Evolutionary conservation across 2,888 invertebrate genomes (phyloP).

Genomic region (Vesta saturnalis): DNA sequence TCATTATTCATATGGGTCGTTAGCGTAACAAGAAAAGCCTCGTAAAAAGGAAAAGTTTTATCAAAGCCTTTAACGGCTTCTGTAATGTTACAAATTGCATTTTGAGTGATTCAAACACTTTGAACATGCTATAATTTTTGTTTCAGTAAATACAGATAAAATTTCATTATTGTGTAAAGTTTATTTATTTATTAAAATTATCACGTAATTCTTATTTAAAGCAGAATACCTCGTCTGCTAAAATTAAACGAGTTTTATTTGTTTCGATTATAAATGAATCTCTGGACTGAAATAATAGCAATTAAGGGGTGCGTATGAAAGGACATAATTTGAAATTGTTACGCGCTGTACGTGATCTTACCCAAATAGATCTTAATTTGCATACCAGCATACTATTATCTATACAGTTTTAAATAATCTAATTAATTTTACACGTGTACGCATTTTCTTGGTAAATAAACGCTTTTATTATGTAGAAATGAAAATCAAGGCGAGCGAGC

Average conservation of each 20-base stretch:
- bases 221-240: no score
- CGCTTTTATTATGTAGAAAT: neutral
- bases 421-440: constrained; percentile 35
- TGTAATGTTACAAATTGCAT: constrained; percentile 35
- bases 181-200: constrained; percentile 42
- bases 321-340: constrained; percentile 25
- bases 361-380: constrained; percentile 17
- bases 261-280: constrained; percentile 45
- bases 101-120: constrained; percentile 13
- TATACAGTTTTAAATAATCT: constrained; percentile 18
- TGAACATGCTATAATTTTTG: neutral
- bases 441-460: constrained; percentile 20
- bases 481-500: constrained; percentile 14
- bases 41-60: constrained; percentile 25
- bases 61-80: constrained; percentile 32
- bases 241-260: constrained; percentile 45
- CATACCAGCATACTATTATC: constrained; percentile 14
- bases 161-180: no score
- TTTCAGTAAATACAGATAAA: no score
- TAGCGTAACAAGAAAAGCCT: constrained; percentile 22
- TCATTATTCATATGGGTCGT: constrained; percentile 38
- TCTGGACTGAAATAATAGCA: constrained; percentile 38
- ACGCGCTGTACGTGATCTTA: constrained; percentile 31
- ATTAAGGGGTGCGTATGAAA: constrained; percentile 41
- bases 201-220: constrained; percentile 41